These are phyloP conservation scores for Pseudopleuronectes americanus DNA, from an alignment of 2,797 vertebrate genomes.

Conservation along the genomic window DNA sequence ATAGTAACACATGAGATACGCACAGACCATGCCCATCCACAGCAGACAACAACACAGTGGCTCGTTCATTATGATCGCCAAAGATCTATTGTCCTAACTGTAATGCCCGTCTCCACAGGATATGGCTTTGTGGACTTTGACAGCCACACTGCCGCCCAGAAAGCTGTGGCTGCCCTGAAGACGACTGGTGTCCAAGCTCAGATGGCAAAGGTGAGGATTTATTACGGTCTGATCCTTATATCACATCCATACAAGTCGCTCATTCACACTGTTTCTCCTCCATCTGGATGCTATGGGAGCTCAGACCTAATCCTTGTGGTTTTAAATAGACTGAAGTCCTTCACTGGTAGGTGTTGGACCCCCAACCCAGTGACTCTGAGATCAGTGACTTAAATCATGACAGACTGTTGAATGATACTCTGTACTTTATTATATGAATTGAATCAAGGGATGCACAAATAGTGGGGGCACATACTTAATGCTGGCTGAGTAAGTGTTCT, in stretches of 20 bases:
- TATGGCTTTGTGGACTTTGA: constrained; percentile 99
- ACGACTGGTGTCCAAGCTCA: constrained; percentile 96
- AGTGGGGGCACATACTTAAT: background rate
- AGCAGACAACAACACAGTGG: background rate
- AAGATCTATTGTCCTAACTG: constrained; percentile 36
- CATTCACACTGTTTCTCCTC: constrained; percentile 32
- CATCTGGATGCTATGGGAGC: constrained; percentile 36
- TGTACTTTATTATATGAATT: background rate
- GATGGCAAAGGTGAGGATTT: constrained; percentile 97
- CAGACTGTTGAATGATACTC: constrained; percentile 12
- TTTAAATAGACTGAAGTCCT: constrained; percentile 38
- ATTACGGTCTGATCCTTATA: constrained; percentile 58
- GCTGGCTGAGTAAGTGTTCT: background rate
- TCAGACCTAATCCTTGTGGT: constrained; percentile 51
- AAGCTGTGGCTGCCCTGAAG: constrained; percentile 96
- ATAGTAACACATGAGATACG: background rate
- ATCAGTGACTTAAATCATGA: constrained; percentile 23
- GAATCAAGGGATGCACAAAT: background rate
- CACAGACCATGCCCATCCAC: background rate
- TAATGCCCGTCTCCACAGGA: constrained; percentile 82
- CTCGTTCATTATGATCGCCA: constrained; percentile 4
- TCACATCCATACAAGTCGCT: constrained; percentile 37
- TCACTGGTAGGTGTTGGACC: constrained; percentile 23
- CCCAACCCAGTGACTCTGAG: constrained; percentile 6
- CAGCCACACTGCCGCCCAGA: constrained; percentile 96